These are phyloP conservation scores for Carcina quercana DNA, from an alignment of 2,888 invertebrate genomes.

Conservation along the genomic window DNA sequence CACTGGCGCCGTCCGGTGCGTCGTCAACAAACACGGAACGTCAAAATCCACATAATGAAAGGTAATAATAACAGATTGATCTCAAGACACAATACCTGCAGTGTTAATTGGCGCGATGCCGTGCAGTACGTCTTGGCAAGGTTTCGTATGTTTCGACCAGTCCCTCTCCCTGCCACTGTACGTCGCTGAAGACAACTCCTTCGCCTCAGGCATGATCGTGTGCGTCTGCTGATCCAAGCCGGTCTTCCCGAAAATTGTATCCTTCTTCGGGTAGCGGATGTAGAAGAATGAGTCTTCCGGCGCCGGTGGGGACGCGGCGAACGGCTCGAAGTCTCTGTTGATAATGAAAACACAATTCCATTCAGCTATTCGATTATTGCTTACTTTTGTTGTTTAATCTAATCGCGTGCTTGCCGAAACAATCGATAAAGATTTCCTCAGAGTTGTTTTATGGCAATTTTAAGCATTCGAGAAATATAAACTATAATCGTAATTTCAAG, in stretches of 20 bases:
- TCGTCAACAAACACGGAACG: too few species aligned
- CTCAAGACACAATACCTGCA: too few species aligned
- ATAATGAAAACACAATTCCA: constrained; percentile 16
- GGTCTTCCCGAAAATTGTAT: constrained; percentile 47
- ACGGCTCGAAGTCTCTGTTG: constrained; percentile 63
- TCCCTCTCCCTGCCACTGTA: constrained; percentile 52
- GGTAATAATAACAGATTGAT: too few species aligned
- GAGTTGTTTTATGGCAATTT: too few species aligned
- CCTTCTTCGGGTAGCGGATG: constrained; percentile 76
- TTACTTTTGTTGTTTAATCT: too few species aligned
- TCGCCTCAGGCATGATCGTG: constrained; percentile 32
- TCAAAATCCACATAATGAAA: too few species aligned
- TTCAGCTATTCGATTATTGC: too few species aligned
- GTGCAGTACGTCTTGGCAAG: constrained; percentile 78
- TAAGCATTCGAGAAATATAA: too few species aligned
- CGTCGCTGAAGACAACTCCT: constrained; percentile 33
- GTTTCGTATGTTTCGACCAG: constrained; percentile 79
- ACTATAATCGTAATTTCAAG: too few species aligned
- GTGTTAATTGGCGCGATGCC: constrained; percentile 60
- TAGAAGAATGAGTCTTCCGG: constrained; percentile 84
- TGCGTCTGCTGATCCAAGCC: constrained; percentile 33
- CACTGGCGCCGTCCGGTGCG: too few species aligned
- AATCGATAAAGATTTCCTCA: too few species aligned
- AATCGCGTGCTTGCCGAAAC: too few species aligned
- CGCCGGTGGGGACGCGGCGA: constrained; percentile 79